These are phyloP conservation scores for Xyrauchen texanus DNA, from an alignment of 2,113 vertebrate species.

Conservation along the genomic window DNA sequence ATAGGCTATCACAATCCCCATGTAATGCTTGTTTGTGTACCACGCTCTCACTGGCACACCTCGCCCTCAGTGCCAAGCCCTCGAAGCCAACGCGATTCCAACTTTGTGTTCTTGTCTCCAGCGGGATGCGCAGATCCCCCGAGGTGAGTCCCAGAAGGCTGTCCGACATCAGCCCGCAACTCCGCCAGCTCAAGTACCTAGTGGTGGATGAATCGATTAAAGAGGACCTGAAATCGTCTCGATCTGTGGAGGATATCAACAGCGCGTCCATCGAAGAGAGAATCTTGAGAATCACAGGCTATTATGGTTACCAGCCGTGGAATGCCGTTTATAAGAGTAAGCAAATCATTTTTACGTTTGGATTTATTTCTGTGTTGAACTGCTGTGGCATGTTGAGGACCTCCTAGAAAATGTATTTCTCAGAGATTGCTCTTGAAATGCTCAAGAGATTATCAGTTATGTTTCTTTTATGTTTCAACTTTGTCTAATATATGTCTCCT, in stretches of 20 bases:
- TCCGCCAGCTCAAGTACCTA: conserved; percentile 93
- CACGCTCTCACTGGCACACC: conserved; percentile 24
- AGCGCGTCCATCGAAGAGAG: conserved; percentile 90
- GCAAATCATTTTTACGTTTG: conserved; percentile 52
- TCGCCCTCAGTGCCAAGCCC: conserved; percentile 14
- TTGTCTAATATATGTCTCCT: no score
- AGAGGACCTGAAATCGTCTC: conserved; percentile 91
- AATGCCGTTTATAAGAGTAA: conserved; percentile 87
- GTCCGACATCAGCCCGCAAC: conserved; percentile 95
- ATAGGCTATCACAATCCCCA: not conserved
- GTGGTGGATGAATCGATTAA: conserved; percentile 94
- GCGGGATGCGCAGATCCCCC: conserved; percentile 90
- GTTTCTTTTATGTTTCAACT: no score
- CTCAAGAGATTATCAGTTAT: no score
- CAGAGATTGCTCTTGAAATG: no score
- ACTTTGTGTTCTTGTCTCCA: conserved; percentile 63
- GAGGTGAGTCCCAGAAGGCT: conserved; percentile 93
- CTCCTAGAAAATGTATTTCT: no score
- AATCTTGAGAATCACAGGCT: conserved; percentile 90
- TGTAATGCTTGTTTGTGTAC: conserved; percentile 20
- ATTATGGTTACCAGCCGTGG: conserved; percentile 96
- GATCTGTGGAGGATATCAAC: conserved; percentile 92
- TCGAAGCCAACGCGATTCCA: conserved; percentile 44
- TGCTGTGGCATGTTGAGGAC: not conserved
- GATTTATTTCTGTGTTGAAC: not conserved